Base-by-base conservation (phyloP, 2,113 vertebrate genomes). In the Psammodynastes pulverulentus region DNA sequence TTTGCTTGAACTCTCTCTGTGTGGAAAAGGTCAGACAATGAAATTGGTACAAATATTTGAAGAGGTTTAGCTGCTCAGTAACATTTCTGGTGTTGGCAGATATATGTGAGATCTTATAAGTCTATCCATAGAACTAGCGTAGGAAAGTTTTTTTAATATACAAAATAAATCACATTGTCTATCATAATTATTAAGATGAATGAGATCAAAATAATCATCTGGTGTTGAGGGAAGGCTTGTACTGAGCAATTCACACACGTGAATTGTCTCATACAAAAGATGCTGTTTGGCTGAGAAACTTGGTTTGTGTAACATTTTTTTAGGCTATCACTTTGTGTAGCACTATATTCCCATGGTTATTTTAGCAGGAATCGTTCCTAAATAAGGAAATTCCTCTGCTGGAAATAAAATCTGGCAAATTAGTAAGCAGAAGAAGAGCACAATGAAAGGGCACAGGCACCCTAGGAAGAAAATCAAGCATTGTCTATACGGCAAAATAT, bases 401-500 rank as follows among this genome's bases (percentile, higher is more conserved):
- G 29, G 49, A 92, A 62, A 58, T 51, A 45, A 85, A 51, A 84
- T 43, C 49, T 72, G 72, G 89, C 58, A 92, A 88, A 90, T 23
- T 15, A 0, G 13, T 87, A 62, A 88, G 34, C 24, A n/a, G 53
- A 67, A 92, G 29, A n/a, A 49, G 67, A 93, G 94, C 46, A 51
- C 85, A 91, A 90, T 95, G 39, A 6, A 79, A 51, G 43, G 48
- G 24, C 43, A 58, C 15, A 54, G 85, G 86, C 62, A 67, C 29
- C 51, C 19, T 43, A 51, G 21, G 19, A 51, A 90, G 48, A 9
- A n/a, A 46, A 84, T 72, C 45, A 51, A 54, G 84, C 23, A 26
- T 24, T 90, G 92, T 91, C 92, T 72, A 2, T 62, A 52, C 58
- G 90, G 84, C 26, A 93, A 91, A 91, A 45, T 67, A 29, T 29